Conservation (phyloP, 2,797 vertebrate genomes). For the Morus bassanus region DNA sequence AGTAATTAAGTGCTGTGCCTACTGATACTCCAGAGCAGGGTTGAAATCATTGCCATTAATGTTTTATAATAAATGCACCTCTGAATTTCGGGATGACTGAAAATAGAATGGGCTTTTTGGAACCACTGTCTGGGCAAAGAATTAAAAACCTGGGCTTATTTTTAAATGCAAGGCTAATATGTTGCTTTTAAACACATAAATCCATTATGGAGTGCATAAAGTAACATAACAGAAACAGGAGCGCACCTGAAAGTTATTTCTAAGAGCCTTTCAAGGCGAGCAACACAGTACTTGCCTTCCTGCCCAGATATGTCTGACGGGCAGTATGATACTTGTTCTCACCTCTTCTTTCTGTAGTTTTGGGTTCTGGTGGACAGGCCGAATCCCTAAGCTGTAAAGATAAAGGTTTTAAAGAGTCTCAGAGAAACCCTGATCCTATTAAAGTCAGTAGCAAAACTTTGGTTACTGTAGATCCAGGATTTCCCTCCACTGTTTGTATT, state of each 20-base stretch:
- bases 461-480: background rate
- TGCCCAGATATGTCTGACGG: background rate
- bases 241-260: background rate
- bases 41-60: background rate
- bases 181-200: background rate
- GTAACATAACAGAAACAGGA: background rate
- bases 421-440: background rate
- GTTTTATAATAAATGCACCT: slow-evolving; percentile 8
- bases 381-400: background rate
- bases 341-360: background rate
- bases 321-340: background rate
- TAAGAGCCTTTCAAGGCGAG: background rate
- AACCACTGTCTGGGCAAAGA: slow-evolving; percentile 30
- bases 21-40: background rate
- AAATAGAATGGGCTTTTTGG: slow-evolving; percentile 16
- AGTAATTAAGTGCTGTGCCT: background rate
- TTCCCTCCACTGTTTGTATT: background rate
- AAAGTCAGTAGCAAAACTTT: background rate
- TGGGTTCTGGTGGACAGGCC: background rate
- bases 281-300: background rate
- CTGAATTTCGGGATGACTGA: background rate
- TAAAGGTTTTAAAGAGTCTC: background rate
- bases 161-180: background rate
- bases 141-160: background rate
- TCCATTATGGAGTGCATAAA: background rate